These are phyloP conservation scores for Drosophila aff. DNA, from an alignment of 1,140 invertebrate species.

Conservation along the genomic window DNA sequence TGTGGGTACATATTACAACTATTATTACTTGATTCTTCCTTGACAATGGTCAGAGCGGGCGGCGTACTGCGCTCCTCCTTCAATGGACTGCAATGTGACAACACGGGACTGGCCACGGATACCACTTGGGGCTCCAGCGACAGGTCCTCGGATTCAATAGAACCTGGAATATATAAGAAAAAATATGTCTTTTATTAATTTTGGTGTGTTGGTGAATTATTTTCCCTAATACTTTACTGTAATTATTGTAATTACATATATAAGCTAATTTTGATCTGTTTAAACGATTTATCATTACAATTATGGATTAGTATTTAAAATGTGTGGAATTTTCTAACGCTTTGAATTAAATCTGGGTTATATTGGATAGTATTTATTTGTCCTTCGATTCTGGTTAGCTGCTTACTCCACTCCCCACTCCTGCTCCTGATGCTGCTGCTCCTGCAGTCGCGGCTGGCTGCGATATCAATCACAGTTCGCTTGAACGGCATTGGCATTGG, in stretches of 20 bases:
- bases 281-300: background rate
- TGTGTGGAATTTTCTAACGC: too few relatives aligned
- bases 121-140: constrained; percentile 87
- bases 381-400: background rate
- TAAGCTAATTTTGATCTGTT: too few relatives aligned
- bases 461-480: constrained; percentile 80
- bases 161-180: constrained; percentile 87
- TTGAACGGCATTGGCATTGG: constrained; percentile 66
- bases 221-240: too few relatives aligned
- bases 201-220: background rate
- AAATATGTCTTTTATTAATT: background rate
- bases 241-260: too few relatives aligned
- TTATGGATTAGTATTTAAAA: too few relatives aligned
- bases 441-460: constrained; percentile 12
- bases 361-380: background rate
- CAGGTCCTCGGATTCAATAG: constrained; percentile 91
- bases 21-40: constrained; percentile 90
- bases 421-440: constrained; percentile 4
- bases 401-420: background rate
- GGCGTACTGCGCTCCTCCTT: constrained; percentile 86
- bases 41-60: constrained; percentile 88
- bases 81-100: constrained; percentile 86
- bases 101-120: constrained; percentile 84
- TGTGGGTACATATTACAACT: constrained; percentile 88
- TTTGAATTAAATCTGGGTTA: background rate